phyloP scores from a whole-genome alignment of 2,113 vertebrate genomes.

The Callithrix jacchus region DNA sequence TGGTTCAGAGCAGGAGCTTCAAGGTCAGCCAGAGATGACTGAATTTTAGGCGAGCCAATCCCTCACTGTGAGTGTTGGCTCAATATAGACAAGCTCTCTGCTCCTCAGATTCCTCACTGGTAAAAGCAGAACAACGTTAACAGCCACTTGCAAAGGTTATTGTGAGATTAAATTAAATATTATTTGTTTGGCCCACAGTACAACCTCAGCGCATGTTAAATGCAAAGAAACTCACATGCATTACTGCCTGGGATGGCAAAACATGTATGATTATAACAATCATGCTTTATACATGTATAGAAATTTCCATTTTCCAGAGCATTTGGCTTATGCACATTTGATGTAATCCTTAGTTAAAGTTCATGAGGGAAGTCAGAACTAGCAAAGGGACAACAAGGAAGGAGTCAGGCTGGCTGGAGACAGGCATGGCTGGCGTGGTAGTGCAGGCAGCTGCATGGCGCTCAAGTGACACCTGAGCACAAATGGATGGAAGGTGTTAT shows the following conservation, averaged over 20 bases:
- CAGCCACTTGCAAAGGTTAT: not conserved
- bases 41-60: not conserved
- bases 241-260: not conserved
- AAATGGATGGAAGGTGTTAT: not conserved
- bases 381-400: not conserved
- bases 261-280: not conserved
- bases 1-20: not conserved
- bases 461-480: not conserved
- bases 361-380: not conserved
- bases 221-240: not conserved
- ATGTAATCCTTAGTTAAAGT: not conserved
- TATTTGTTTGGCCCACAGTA: not conserved
- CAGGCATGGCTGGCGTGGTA: not conserved
- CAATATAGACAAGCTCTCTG: not conserved
- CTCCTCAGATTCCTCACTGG: not conserved
- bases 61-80: not conserved
- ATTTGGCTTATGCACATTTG: not conserved
- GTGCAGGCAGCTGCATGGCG: not conserved
- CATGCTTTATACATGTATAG: not conserved
- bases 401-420: not conserved
- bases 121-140: not conserved
- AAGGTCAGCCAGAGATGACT: not conserved
- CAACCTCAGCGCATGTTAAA: not conserved
- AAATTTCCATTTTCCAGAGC: not conserved
- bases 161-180: not conserved